Evolutionary conservation across 2,113 vertebrate species (phyloP).

Genomic region (Psittacara wagleri): DNA sequence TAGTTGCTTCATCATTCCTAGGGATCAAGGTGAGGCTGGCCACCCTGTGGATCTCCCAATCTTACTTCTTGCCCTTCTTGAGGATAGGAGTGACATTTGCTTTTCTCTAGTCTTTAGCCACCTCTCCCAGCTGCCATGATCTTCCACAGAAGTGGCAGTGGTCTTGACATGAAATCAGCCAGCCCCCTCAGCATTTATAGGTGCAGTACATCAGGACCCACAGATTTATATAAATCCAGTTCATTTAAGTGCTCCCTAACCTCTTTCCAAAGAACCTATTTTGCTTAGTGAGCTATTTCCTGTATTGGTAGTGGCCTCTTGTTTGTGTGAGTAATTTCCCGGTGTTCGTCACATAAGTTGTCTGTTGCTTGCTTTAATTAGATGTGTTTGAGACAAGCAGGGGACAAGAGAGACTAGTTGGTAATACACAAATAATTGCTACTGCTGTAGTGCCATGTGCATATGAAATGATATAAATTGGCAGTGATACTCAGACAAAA

Average conservation of each 20-base stretch:
- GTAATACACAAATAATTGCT: background rate
- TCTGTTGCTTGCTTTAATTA: background rate
- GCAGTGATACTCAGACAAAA: constrained; percentile 6
- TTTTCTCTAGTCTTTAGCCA: background rate
- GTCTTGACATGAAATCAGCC: background rate
- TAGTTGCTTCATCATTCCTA: background rate
- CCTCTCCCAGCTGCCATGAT: background rate
- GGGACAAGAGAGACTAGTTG: background rate
- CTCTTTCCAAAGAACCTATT: background rate
- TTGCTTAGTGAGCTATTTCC: background rate
- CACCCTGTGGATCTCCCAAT: background rate
- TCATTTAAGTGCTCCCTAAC: background rate
- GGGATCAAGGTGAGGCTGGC: background rate
- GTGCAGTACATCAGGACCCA: background rate
- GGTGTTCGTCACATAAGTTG: background rate
- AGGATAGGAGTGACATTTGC: background rate
- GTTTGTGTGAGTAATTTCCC: background rate
- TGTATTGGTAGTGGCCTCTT: background rate
- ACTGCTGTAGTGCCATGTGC: constrained; percentile 5
- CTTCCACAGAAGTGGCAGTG: background rate
- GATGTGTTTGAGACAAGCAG: background rate
- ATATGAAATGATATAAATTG: constrained; percentile 16
- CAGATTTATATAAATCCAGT: background rate
- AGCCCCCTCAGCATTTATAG: background rate
- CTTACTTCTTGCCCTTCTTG: background rate